phyloP scores from a whole-genome alignment of 2,113 vertebrate species.

The Nannospalax galili region DNA sequence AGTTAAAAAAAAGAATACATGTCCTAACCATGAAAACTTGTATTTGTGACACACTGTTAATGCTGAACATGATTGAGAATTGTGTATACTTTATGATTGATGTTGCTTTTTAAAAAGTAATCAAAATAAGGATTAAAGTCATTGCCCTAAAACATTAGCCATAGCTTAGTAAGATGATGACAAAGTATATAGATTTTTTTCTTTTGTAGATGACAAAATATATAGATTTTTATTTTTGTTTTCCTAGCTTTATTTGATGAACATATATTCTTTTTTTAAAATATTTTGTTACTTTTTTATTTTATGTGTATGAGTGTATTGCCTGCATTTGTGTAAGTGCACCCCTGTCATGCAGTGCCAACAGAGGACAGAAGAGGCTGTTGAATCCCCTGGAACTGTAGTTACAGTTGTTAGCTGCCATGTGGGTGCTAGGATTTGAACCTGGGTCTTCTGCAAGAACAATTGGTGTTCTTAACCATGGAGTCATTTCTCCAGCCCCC shows the following conservation, averaged over 20 bases:
- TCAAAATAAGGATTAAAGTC: conserved; percentile 11
- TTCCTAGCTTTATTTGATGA: conserved; percentile 23
- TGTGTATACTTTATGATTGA: not conserved
- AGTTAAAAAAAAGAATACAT: not conserved
- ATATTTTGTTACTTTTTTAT: too few species aligned
- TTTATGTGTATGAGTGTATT: too few species aligned
- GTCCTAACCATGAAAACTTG: not conserved
- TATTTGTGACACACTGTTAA: not conserved
- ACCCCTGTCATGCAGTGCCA: too few species aligned
- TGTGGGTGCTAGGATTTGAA: too few species aligned
- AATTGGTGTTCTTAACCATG: too few species aligned
- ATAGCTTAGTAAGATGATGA: not conserved
- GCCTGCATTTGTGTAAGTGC: too few species aligned
- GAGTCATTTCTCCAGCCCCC: too few species aligned
- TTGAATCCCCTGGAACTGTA: too few species aligned
- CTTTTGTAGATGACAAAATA: not conserved
- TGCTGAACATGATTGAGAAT: not conserved
- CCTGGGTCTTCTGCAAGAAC: too few species aligned
- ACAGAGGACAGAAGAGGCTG: too few species aligned
- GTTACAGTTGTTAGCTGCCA: too few species aligned
- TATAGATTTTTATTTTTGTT: not conserved
- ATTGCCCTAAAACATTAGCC: conserved; percentile 10
- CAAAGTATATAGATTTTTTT: not conserved
- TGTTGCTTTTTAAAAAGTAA: not conserved
- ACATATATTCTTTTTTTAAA: not conserved